These are phyloP conservation scores for Mesoclemmys tuberculata DNA, from an alignment of 2,113 vertebrate species.

Conservation along the genomic window DNA sequence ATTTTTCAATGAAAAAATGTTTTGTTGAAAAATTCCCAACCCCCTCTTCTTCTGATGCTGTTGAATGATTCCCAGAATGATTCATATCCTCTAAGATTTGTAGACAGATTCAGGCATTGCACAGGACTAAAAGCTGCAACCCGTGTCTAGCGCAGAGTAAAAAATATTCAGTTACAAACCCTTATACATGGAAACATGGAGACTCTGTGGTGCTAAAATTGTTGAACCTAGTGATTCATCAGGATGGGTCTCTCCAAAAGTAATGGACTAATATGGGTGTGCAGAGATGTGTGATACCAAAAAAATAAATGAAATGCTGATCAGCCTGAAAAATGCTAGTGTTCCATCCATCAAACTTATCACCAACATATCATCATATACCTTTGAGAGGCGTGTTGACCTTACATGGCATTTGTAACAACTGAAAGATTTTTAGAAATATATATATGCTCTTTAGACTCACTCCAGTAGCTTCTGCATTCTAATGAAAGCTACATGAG, in stretches of 20 bases:
- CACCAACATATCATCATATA: fast-evolving
- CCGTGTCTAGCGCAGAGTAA: background rate
- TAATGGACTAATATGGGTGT: background rate
- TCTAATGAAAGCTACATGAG: fast-evolving
- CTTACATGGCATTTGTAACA: background rate
- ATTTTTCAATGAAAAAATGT: too few relatives aligned
- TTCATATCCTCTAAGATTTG: fast-evolving
- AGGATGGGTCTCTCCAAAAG: background rate
- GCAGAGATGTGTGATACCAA: background rate
- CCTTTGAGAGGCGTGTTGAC: background rate
- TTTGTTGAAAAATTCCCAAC: background rate
- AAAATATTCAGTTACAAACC: background rate
- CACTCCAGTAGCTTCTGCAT: background rate
- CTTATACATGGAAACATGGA: background rate
- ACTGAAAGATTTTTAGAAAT: background rate
- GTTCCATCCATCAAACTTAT: fast-evolving
- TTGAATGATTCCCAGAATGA: fast-evolving
- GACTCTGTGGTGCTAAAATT: fast-evolving
- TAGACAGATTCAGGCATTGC: background rate
- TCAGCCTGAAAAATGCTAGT: background rate
- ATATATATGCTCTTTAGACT: fast-evolving
- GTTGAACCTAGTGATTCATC: background rate
- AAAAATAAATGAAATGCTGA: background rate
- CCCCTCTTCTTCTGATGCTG: fast-evolving
- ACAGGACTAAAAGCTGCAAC: fast-evolving